Evolutionary conservation across 2,113 vertebrate species (phyloP).

Genomic region (Macrotus californicus): DNA sequence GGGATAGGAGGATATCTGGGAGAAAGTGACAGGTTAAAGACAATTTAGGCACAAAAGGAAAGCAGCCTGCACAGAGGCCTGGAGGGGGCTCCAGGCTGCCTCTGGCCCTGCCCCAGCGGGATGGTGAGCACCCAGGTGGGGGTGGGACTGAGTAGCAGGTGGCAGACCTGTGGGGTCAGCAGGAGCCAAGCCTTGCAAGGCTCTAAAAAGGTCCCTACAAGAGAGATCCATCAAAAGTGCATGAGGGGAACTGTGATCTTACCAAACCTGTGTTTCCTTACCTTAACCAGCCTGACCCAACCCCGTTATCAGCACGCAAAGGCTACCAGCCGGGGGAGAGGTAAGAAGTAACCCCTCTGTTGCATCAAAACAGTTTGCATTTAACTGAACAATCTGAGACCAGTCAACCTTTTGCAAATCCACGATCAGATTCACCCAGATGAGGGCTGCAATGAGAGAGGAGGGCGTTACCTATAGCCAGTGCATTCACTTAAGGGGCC

Average conservation of each 20-base stretch:
- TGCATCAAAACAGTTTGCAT: background rate
- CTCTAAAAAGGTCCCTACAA: background rate
- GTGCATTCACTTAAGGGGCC: background rate
- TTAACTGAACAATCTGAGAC: background rate
- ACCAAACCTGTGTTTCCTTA: background rate
- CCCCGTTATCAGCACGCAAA: background rate
- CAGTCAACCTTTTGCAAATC: background rate
- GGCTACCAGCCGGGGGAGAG: background rate
- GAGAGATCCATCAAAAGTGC: background rate
- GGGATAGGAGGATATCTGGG: background rate
- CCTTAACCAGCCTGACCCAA: background rate
- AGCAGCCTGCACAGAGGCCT: accelerated
- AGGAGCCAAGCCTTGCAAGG: background rate
- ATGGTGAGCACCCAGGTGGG: too few species aligned
- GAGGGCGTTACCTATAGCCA: background rate
- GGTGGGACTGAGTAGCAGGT: accelerated
- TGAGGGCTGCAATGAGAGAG: background rate
- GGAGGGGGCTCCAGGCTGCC: background rate
- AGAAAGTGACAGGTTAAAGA: background rate
- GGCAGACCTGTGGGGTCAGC: background rate
- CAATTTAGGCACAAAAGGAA: background rate
- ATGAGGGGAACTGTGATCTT: background rate
- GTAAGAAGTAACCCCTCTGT: background rate
- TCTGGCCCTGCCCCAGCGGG: background rate
- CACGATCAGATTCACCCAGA: background rate